Base-by-base conservation (phyloP, 1,140 invertebrate genomes). In the Palaemon carinicauda region DNA sequence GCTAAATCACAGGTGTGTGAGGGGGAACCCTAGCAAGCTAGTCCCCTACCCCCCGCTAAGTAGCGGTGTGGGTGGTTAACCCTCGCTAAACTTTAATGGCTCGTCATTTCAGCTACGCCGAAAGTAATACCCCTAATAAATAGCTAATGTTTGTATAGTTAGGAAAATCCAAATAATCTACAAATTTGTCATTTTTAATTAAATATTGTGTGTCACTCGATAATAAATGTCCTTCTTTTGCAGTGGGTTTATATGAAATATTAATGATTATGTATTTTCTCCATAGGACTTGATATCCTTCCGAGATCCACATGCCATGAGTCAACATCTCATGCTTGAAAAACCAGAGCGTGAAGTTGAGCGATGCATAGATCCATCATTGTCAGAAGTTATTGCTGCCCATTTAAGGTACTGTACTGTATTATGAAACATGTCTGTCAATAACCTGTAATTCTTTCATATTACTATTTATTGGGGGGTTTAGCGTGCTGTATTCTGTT, bases 321-420 rank as follows among this genome's bases (percentile, higher is more conserved):
- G 94, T 90, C 92, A 93, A 87, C 94, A 94, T 91, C 92, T 97
- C 33, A 93, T 94, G 60, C 92, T 95, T 10, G 94, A 95, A 89
- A 92, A 93, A 90, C 94, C 95, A 0, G 95, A 96, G 88, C 92
- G 92, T 27, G 92, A 94, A 53, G 94, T 96, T 7, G 94, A 95
- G 90, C 93, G 94, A 83, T 93, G 95, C 89, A 92, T 97, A 87
- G 92, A 94, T 73, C 91, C 94, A 31, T 96, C 96, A 10, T 92
- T 96, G 75, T 95, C 97, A 91, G 96, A 98, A 90, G 92, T 98
- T 33, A 94, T 97, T 51, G 92, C 94, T 81, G 93, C 93, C 65
- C 96, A 98, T 91, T 92, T 98, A n/a, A 95, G 95, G 93, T 94
- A 91, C 90, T n/a, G 56, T 65, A n/a, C 17, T 21, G 56, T 21